Base-by-base conservation (phyloP, 2,888 invertebrate genomes). In the Drosophila fulvimacula region DNA sequence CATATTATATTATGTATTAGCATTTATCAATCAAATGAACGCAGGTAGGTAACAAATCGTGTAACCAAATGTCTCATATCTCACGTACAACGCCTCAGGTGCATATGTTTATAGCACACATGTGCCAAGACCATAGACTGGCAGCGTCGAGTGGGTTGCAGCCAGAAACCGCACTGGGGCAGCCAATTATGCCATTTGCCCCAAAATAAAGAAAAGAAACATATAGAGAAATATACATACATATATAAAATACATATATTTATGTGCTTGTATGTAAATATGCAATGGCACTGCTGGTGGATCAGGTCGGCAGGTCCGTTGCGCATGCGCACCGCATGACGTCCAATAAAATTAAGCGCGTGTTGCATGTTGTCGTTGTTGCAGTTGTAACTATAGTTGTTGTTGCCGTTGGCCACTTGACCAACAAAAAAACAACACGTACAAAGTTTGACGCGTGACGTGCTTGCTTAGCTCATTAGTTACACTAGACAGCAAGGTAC, bases 351-450 rank as follows among this genome's bases (percentile, higher is more conserved):
- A 81, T 82, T 81, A 82, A 79, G 88, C 84, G 84, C 81, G 81
- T 83, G 83, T 86, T 83, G 79, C 82, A 80, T 77, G 52, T 78
- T 81, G 74, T 68, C 76, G 79, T 52, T 52, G 75, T 62, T 19
- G 51, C 19, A 36, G 65, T 66, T 71, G 71, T 41, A 44, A 57
- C 63, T 71, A 61, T 21, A 38, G 62, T 57, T 59, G 34, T 51
- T 41, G 42, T 21, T 42, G 13, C 34, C 52, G 73, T 71, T 84
- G 74, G 63, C 81, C 84, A 75, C 69, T 81, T 83, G 82, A 82
- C 87, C 83, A 84, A 84, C 82, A 87, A 87, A 88, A 81, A 84
- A 82, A 84, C 85, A 86, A 81, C 88, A 85, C 85, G 85, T 88
- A 85, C 86, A 82, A 86, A 73, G 68, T 81, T 76, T 82, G 88